These are phyloP conservation scores for Leucophenga maculata DNA, from an alignment of 2,888 invertebrate genomes.

Conservation along the genomic window DNA sequence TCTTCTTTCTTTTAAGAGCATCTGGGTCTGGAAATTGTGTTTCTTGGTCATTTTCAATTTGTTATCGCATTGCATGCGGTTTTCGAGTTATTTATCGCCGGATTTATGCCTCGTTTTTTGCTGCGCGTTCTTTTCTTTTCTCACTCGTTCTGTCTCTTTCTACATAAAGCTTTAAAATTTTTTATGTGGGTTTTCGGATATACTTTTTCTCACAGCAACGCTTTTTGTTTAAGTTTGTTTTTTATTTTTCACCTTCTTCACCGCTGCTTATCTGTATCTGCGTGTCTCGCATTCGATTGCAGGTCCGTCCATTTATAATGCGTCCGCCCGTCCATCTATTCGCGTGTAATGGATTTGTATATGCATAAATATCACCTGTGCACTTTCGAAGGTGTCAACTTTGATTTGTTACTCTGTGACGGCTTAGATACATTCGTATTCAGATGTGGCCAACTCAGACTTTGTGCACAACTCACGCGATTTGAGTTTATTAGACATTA, in stretches of 20 bases:
- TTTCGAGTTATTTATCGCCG: constrained; percentile 35
- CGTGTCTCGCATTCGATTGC: constrained; percentile 20
- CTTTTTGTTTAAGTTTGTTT: constrained; percentile 9
- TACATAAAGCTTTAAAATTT: not conserved
- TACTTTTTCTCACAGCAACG: constrained; percentile 61
- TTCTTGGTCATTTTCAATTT: constrained; percentile 48
- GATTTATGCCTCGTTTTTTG: constrained; percentile 35
- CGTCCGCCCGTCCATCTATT: constrained; percentile 37
- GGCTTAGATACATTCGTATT: constrained; percentile 32
- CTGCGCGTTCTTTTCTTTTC: not conserved
- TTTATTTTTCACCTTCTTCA: not conserved
- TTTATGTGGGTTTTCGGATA: constrained; percentile 48
- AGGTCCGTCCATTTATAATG: constrained; percentile 30
- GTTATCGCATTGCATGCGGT: constrained; percentile 40
- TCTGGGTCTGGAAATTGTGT: constrained; percentile 47
- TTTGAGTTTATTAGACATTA: constrained; percentile 61
- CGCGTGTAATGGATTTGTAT: constrained; percentile 40
- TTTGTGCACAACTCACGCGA: constrained; percentile 28
- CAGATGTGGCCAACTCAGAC: constrained; percentile 29
- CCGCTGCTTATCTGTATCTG: constrained; percentile 27
- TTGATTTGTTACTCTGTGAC: constrained; percentile 56
- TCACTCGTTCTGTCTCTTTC: not conserved
- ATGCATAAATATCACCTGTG: constrained; percentile 63
- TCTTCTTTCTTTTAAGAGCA: constrained; percentile 30
- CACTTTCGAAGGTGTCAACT: constrained; percentile 54